Base-by-base conservation (phyloP, 2,888 invertebrate species). In the Mythimna loreyi region DNA sequence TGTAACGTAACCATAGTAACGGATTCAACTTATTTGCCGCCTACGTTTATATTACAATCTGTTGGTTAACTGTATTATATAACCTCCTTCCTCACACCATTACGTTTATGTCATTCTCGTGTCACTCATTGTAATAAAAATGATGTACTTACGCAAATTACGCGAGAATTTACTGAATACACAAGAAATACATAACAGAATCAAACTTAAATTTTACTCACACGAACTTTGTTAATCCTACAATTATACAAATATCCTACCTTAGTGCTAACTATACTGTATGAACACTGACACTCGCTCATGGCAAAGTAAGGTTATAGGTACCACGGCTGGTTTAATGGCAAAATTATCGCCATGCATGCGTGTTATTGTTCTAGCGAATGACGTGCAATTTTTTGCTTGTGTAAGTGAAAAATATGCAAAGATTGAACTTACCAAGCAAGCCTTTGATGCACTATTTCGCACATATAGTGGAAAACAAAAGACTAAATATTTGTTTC, bases 241-340 rank as follows among this genome's bases (percentile, higher is more conserved):
- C n/a, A n/a, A n/a, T n/a, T n/a, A n/a, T 23, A 23, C 50, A 47
- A 36, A 45, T 19, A 0, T n/a, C 70, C 4, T 65, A 78, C 78
- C 78, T 78, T 75, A 56, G 49, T 55, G 28, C 33, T 60, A 23
- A 78, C 78, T 53, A 71, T 43, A 40, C 52, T 71, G 30, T 78
- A 78, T 6, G 67, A 53, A 67, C 78, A 78, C 65, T 71, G 55
- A 7, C 78, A 61, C 28, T 68, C 55, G 53, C 53, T 67, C 78
- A 67, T 75, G 23, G 33, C 55, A 7, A 21, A 6, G 23, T 9
- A 19, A 45, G 56, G 52, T 64, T 63, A 23, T 49, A 43, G 43
- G 43, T n/a, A 45, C 19, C 43, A 19, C 5, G 43, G 16, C 19
- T 43, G 7, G 13, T 56, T 69, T 49, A 25, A 69, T 47, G 40